Evolutionary conservation across 2,113 vertebrate species (phyloP).

Genomic region (Sinocyclocheilus maitianheensis): DNA sequence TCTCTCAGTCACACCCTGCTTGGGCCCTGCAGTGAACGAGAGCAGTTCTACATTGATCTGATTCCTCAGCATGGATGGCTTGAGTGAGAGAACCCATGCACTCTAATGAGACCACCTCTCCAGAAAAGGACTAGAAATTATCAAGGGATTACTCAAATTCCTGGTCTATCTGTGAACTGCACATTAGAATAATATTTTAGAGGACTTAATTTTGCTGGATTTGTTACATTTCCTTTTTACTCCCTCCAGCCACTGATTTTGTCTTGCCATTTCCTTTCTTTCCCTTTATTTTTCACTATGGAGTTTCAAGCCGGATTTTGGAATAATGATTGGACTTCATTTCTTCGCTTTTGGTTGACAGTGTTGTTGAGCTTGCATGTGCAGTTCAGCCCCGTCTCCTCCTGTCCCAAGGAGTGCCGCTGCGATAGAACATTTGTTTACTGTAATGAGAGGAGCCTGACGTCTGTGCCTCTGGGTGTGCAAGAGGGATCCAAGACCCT

Average conservation of each 20-base stretch:
- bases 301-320: conserved; percentile 84
- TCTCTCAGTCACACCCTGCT: conserved; percentile 63
- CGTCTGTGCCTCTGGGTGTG: conserved; percentile 98
- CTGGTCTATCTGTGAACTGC: conserved; percentile 64
- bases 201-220: conserved; percentile 66
- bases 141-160: conserved; percentile 70
- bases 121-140: conserved; percentile 71
- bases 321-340: conserved; percentile 85
- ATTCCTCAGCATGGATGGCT: conserved; percentile 80
- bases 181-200: conserved; percentile 64
- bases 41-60: conserved; percentile 75
- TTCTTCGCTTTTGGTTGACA: conserved; percentile 89
- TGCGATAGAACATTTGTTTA: conserved; percentile 95
- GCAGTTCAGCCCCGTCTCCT: conserved; percentile 79
- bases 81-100: conserved; percentile 72
- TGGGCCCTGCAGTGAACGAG: conserved; percentile 63
- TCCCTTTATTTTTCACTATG: conserved; percentile 77
- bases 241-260: conserved; percentile 36
- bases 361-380: conserved; percentile 86
- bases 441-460: conserved; percentile 98
- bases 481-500: conserved; percentile 93
- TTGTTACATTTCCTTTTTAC: conserved; percentile 61
- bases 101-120: conserved; percentile 74
- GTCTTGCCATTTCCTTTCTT: conserved; percentile 42
- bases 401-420: conserved; percentile 92